Base-by-base conservation (phyloP, 2,113 vertebrate species). In the Halichoerus grypus region DNA sequence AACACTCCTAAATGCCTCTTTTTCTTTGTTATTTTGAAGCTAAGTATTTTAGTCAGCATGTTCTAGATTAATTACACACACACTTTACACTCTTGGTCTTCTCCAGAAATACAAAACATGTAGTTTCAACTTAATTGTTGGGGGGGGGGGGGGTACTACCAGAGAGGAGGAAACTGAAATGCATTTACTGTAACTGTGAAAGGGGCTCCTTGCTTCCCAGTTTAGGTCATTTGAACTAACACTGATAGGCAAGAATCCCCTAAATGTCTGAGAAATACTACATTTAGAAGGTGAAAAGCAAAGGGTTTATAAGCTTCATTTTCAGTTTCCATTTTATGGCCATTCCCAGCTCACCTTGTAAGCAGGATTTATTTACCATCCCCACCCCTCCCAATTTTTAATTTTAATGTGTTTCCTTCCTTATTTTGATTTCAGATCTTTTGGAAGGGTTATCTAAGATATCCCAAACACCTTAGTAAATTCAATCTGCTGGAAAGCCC, bases 1-100 rank as follows among this genome's bases (percentile, higher is more conserved):
- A 87, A 69, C 6, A 51, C 18, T 80, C 53, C 26, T 53, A 2
- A 21, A 84, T 7, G 26, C 19, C 42, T 88, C 21, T 83, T 93
- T 96, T 94, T 86, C 82, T 94, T 88, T 89, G 51, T 55, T 93
- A 42, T 65, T 92, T 86, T 72, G 46, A 93, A 86, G 85, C 36
- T 49, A 86, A 88, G 77, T 83, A 71, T 91, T 96, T 92, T 28
- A 49, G 74, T 81, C 65, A 94, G 53, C 14, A n/a, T 49, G 46
- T 72, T 81, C 63, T 92, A 88, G 21, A 88, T 94, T 91, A 94
- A 93, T 87, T 85, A 95, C 2, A 88, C 57, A 77, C 15, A 93
- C 31, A 55, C 55, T 3, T 85, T 80, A 71, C 16, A 33, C 4
- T 69, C n/a, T 83, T 15, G 61, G 1, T 76, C 84, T 88, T 77